Evolutionary conservation across 2,113 vertebrate genomes (phyloP).

Genomic region (Osmerus mordax): DNA sequence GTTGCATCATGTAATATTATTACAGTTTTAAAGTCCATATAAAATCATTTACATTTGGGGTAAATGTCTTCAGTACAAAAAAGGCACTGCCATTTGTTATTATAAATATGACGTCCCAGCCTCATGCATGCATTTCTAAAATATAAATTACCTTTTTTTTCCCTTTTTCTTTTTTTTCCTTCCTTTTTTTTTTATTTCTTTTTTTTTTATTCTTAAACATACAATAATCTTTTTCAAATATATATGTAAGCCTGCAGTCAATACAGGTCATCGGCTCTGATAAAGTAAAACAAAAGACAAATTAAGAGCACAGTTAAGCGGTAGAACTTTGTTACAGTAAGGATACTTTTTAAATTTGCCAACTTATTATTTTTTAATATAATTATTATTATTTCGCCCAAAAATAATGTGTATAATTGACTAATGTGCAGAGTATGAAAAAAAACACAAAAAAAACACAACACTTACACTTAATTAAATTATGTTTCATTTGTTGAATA

Average conservation of each 20-base stretch:
- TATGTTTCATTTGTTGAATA: slow-evolving; percentile 58
- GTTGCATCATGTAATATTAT: slow-evolving; percentile 46
- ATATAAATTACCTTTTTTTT: slow-evolving; percentile 71
- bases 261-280: slow-evolving; percentile 83
- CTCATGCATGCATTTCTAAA: slow-evolving; percentile 80
- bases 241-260: slow-evolving; percentile 86
- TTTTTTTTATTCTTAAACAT: slow-evolving; percentile 60
- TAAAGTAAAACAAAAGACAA: slow-evolving; percentile 58
- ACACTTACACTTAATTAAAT: slow-evolving; percentile 49
- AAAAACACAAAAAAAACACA: slow-evolving; percentile 31
- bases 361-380: background rate
- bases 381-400: slow-evolving; percentile 35
- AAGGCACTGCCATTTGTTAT: slow-evolving; percentile 95
- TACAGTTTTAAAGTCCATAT: slow-evolving; percentile 63
- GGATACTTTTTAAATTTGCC: slow-evolving; percentile 48
- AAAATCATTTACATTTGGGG: slow-evolving; percentile 76
- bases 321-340: slow-evolving; percentile 60
- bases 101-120: slow-evolving; percentile 84
- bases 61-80: slow-evolving; percentile 80
- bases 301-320: slow-evolving; percentile 65
- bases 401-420: slow-evolving; percentile 29
- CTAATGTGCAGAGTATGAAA: slow-evolving; percentile 49
- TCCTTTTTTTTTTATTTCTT: slow-evolving; percentile 50
- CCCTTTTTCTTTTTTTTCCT: slow-evolving; percentile 20
- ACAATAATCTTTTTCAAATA: slow-evolving; percentile 70